Evolutionary conservation across 35 echinoderm and acorn worm species (phyloP).

Genomic region (Heliocidaris erythrogramma): DNA sequence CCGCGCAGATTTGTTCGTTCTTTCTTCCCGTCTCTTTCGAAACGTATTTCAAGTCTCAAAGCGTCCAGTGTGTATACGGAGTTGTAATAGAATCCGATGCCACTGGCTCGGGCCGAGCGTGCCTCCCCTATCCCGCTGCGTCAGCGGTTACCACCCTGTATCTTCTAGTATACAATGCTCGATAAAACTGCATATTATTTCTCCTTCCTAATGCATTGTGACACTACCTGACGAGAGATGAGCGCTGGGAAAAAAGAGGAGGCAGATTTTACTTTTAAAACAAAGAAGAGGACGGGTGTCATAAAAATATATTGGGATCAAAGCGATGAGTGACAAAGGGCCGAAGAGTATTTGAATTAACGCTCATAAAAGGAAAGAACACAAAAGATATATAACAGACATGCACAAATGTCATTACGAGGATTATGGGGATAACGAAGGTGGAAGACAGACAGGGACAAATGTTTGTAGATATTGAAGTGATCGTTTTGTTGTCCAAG

Average conservation of each 20-base stretch:
- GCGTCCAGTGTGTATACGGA: background rate
- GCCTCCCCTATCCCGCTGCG: background rate
- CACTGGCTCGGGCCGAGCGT: background rate
- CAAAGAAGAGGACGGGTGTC: constrained; percentile 10
- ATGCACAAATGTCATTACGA: background rate
- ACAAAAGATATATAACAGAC: background rate
- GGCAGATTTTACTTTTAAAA: background rate
- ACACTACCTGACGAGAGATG: background rate
- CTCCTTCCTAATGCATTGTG: constrained; percentile 1
- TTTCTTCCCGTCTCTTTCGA: no score
- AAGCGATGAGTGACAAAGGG: background rate
- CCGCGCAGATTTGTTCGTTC: background rate
- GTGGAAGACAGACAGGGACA: background rate
- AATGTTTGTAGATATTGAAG: background rate
- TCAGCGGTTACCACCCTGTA: background rate
- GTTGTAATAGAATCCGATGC: constrained; percentile 16
- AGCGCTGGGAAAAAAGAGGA: background rate
- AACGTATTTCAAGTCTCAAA: background rate
- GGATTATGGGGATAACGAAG: background rate
- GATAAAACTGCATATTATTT: background rate
- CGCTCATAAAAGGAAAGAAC: background rate
- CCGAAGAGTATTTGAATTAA: background rate
- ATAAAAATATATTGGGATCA: constrained; percentile 33
- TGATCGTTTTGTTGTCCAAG: background rate
- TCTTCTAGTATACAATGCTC: background rate